A percentile compares a stretch with the other conserved stretches of the same genome.
Evolutionary conservation across 2,113 vertebrate genomes (phyloP).

Genomic region (Hemibagrus wyckioides): DNA sequence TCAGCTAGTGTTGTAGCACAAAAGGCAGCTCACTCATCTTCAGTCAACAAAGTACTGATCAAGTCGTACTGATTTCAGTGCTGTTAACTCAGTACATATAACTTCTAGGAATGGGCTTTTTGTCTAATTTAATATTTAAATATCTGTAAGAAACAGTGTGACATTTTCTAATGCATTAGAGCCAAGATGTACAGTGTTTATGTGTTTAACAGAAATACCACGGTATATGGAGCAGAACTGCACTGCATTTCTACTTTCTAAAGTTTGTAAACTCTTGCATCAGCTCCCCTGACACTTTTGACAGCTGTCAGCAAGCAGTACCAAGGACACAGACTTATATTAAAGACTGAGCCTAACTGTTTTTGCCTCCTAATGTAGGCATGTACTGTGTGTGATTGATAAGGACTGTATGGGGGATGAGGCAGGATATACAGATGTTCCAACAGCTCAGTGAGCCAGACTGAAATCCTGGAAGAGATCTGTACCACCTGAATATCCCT

Average conservation of each 20-base stretch:
- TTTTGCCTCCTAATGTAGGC: background rate
- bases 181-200: background rate
- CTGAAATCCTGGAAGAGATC: background rate
- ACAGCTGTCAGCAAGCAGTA: background rate
- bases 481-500: background rate
- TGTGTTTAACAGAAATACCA: background rate
- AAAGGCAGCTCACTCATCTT: background rate
- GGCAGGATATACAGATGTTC: background rate
- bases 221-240: background rate
- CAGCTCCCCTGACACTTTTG: background rate
- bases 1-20: background rate
- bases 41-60: background rate
- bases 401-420: slow-evolving; percentile 20
- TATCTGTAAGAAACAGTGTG: background rate
- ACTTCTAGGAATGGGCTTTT: background rate
- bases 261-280: slow-evolving; percentile 12
- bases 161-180: background rate
- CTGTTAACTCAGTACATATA: background rate
- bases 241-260: background rate
- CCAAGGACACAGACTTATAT: background rate
- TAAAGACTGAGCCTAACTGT: background rate
- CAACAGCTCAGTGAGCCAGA: background rate
- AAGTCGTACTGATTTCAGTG: too few species aligned
- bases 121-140: background rate
- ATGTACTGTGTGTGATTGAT: slow-evolving; percentile 20